Base-by-base conservation (phyloP, 2,113 vertebrate genomes). In the Hippocampus zosterae region DNA sequence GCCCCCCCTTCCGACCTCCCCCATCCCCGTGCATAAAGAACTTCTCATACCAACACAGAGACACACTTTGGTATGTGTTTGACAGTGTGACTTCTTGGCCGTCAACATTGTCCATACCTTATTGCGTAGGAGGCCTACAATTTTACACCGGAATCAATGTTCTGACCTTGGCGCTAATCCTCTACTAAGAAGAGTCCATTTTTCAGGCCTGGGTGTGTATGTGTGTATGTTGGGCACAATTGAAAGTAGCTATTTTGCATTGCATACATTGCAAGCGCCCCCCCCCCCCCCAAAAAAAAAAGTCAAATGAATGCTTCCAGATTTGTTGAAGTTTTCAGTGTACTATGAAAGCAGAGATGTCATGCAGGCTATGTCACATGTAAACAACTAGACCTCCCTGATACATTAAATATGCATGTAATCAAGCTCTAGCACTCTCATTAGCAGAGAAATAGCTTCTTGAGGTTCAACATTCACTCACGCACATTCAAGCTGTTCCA, bases 391-490 rank as follows among this genome's bases (percentile, higher is more conserved):
- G 53, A 72, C 29, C 52, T 72, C 61, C 44, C 71, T 66, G 62
- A 71, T 76, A 13, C 72, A 71, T 87, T 37, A 87, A 79, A 84
- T 82, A 84, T 88, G 69, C 81, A 88, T 83, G 74, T 84, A 66
- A 71, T 78, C 52, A 59, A 75, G 53, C 61, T 84, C 65, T 76
- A 82, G 80, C 67, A 62, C 44, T 56, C 57, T 21, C n/a, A n/a
- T 52, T 37, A 61, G 59, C 68, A 57, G 56, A 72, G 83, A 74
- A 70, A 76, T 71, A 67, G 76, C 74, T 75, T 64, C 64, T 68
- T 69, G 64, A 62, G 66, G 67, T 76, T 21, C 62, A 37, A 25
- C 40, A 69, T 46, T 65, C 42, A 59, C 65, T 66, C 33, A 70
- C 11, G 5, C 56, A 52, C 42, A 52, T 5, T 16, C 50, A 68